Percentiles rank a stretch among this genome's conserved stretches.
phyloP scores from a whole-genome alignment of 2,113 vertebrate species.

The Donacobius atricapilla region DNA sequence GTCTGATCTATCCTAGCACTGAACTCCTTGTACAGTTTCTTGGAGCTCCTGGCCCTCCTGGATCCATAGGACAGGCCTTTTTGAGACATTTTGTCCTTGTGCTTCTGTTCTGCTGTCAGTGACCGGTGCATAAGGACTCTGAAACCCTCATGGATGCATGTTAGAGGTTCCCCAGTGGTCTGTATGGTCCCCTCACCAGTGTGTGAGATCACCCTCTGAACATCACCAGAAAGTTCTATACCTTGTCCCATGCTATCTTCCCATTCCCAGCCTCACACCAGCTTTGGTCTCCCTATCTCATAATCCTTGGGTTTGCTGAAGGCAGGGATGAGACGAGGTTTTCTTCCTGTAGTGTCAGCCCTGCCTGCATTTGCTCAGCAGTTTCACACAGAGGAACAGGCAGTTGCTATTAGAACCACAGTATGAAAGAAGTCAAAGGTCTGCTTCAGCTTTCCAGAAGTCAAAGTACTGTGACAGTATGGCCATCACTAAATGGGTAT shows the following conservation, averaged over 20 bases:
- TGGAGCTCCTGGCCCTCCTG: not conserved
- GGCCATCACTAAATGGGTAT: not conserved
- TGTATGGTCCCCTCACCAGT: fast-evolving
- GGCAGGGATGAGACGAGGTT: not conserved
- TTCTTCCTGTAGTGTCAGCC: not conserved
- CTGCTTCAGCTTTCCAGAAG: not conserved
- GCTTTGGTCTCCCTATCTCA: not conserved
- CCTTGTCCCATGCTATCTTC: not conserved
- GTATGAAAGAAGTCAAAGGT: not conserved
- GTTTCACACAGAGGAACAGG: not conserved
- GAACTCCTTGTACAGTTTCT: not conserved
- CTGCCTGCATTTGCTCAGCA: not conserved
- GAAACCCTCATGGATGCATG: not conserved
- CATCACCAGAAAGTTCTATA: not conserved
- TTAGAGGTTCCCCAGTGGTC: not conserved
- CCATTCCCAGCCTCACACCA: not conserved
- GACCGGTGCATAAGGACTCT: not conserved
- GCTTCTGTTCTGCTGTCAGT: not conserved
- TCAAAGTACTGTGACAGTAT: not conserved
- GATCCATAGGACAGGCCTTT: not conserved
- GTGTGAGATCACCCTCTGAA: not conserved
- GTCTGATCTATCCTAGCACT: not conserved
- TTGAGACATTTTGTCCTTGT: not conserved
- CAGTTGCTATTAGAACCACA: not conserved
- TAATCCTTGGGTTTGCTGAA: not conserved